Percentiles rank a stretch among this genome's conserved stretches.
Evolutionary conservation across 2,113 vertebrate genomes (phyloP).

Genomic region (Alces alces): DNA sequence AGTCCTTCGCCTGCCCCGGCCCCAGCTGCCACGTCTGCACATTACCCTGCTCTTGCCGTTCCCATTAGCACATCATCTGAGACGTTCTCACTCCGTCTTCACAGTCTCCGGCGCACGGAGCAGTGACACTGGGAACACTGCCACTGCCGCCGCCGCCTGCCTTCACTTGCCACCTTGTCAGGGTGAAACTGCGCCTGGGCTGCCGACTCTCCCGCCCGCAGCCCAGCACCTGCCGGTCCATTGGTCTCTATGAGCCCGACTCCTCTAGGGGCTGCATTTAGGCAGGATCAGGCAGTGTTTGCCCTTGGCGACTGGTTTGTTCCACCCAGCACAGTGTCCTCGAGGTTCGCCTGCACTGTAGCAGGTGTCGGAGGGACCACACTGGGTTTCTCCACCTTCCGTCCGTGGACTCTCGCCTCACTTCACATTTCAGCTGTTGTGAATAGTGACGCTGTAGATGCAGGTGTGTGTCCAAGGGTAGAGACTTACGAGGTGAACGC

Average conservation of each 20-base stretch:
- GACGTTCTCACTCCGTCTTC: accelerated
- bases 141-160: accelerated
- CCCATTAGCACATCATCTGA: background rate
- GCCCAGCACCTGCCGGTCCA: accelerated
- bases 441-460: accelerated
- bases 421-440: background rate
- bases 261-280: accelerated
- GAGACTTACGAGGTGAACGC: accelerated
- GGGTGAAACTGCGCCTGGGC: background rate
- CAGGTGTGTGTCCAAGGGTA: accelerated
- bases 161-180: background rate
- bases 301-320: background rate
- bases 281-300: accelerated
- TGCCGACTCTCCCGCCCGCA: background rate
- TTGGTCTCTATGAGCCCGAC: accelerated
- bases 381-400: accelerated
- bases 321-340: background rate
- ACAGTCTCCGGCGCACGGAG: too few relatives aligned
- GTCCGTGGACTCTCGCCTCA: accelerated
- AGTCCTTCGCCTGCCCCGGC: accelerated
- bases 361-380: background rate
- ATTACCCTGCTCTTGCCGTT: accelerated
- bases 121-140: accelerated
- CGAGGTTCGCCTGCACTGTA: accelerated
- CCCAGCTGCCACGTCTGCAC: accelerated